Evolutionary conservation across 2,888 invertebrate genomes (phyloP).

Genomic region (Blera fallax): DNA sequence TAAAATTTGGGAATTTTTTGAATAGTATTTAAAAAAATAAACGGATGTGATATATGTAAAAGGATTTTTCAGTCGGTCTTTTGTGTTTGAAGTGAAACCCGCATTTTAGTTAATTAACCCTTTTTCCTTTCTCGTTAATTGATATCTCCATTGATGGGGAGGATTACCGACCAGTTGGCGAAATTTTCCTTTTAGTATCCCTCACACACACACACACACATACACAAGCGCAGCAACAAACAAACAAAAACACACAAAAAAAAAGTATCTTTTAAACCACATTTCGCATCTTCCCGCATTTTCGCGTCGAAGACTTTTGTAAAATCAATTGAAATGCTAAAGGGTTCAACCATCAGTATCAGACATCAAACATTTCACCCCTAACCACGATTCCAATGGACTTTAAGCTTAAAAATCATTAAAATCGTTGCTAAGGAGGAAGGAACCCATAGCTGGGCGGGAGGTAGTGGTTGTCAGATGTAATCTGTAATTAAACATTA

Average conservation of each 20-base stretch:
- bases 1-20: conserved; percentile 58
- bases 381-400: conserved; percentile 15
- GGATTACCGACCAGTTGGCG: conserved; percentile 43
- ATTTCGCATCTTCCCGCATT: conserved; percentile 64
- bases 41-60: conserved; percentile 22
- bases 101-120: conserved; percentile 82
- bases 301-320: conserved; percentile 57
- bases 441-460: not conserved
- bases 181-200: conserved; percentile 25
- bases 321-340: conserved; percentile 66
- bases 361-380: conserved; percentile 62
- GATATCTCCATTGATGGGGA: conserved; percentile 67
- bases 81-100: conserved; percentile 75
- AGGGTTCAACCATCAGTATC: conserved; percentile 67
- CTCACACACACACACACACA: not conserved
- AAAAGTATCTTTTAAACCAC: conserved; percentile 54
- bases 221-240: not conserved
- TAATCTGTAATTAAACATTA: conserved; percentile 77
- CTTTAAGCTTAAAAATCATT: conserved; percentile 70
- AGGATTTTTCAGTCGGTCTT: conserved; percentile 41
- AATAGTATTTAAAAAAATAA: conserved; percentile 61
- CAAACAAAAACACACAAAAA: conserved; percentile 11
- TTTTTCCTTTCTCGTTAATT: conserved; percentile 75
- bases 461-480: conserved; percentile 61
- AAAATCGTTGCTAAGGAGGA: conserved; percentile 41